Evolutionary conservation across 2,113 vertebrate species (phyloP), one percentile per base, ranked within the genome.

Genomic region (Clarias batrachus): DNA sequence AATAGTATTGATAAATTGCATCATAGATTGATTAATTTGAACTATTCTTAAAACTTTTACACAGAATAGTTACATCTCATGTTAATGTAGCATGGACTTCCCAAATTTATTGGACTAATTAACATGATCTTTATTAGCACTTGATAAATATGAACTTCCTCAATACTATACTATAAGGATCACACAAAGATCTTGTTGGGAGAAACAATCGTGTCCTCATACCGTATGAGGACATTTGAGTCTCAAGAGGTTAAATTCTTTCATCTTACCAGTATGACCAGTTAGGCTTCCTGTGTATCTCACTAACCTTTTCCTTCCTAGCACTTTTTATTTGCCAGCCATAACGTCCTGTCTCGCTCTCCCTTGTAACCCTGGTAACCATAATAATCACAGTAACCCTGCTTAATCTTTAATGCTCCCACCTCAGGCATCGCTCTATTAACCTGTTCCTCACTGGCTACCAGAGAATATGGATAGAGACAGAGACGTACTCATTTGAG

Each of bases 371-470:
- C 93, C 87, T 86, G 81, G 89, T 93, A 94, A 94, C 90, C 90
- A 85, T 87, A 74, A 92, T 90, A 90, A 90, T 93, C 93, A 90
- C 91, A 91, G 92, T 94, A 93, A 95, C 94, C 92, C 95, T 90
- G 94, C 93, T 96, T 97, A 95, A 97, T 93, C 96, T 93, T 95
- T 95, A 97, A 93, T 94, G 96, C 96, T 88, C 92, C 95, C 94
- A 88, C 95, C 83, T 93, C 93, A 99, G 98, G 98, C 98, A 99
- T 96, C 98, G 98, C 95, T 98, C 97, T 97, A 98, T 99, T 99
- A 99, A 99, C 96, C 98, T 99, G 96, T 99, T 99, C 97, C 97
- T 99, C 95, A 96, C 96, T 96, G 98, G 97, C 95, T 99, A 99
- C 98, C 97, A 98, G 95, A 98, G 96, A 96, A 97, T 96, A 96